phyloP scores from a whole-genome alignment of 2,888 invertebrate species.

The Diaperis boleti region DNA sequence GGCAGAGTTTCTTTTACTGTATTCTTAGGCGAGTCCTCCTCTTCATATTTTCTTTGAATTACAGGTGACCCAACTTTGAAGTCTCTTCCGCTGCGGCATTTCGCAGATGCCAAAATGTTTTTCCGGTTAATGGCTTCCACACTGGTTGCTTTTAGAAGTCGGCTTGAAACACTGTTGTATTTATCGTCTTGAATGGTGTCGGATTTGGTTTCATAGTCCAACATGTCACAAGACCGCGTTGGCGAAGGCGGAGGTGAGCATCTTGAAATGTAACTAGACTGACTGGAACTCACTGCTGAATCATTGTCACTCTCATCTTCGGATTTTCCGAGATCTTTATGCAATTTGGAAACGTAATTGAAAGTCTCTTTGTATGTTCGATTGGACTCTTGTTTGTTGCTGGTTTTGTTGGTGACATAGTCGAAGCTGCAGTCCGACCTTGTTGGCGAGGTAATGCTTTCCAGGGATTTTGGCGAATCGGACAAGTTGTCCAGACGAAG shows the following conservation, averaged over 20 bases:
- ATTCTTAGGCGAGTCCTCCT: slow-evolving; percentile 62
- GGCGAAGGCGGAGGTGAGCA: slow-evolving; percentile 82
- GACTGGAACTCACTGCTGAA: slow-evolving; percentile 88
- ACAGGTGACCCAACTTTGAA: slow-evolving; percentile 78
- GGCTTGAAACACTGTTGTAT: slow-evolving; percentile 63
- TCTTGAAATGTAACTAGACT: slow-evolving; percentile 82
- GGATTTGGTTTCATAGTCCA: slow-evolving; percentile 44
- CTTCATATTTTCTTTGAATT: slow-evolving; percentile 79
- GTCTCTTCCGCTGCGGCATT: slow-evolving; percentile 85
- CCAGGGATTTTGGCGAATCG: slow-evolving; percentile 70
- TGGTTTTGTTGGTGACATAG: slow-evolving; percentile 54
- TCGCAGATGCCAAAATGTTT: slow-evolving; percentile 88
- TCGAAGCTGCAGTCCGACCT: slow-evolving; percentile 73
- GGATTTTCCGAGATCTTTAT: slow-evolving; percentile 48
- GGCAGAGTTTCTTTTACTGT: slow-evolving; percentile 3
- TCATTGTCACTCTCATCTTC: slow-evolving; percentile 85
- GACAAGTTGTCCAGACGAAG: slow-evolving; percentile 47
- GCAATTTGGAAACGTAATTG: slow-evolving; percentile 40
- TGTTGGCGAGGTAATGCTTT: slow-evolving; percentile 72
- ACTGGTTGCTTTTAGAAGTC: slow-evolving; percentile 82
- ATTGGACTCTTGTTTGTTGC: slow-evolving; percentile 27
- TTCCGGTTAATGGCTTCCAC: slow-evolving; percentile 88
- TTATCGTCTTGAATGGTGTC: slow-evolving; percentile 45
- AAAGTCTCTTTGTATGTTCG: slow-evolving; percentile 36
- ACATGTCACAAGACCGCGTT: slow-evolving; percentile 55